Evolutionary conservation across 2,888 invertebrate genomes (phyloP).

Genomic region (Chalcosyrphus nemorum): DNA sequence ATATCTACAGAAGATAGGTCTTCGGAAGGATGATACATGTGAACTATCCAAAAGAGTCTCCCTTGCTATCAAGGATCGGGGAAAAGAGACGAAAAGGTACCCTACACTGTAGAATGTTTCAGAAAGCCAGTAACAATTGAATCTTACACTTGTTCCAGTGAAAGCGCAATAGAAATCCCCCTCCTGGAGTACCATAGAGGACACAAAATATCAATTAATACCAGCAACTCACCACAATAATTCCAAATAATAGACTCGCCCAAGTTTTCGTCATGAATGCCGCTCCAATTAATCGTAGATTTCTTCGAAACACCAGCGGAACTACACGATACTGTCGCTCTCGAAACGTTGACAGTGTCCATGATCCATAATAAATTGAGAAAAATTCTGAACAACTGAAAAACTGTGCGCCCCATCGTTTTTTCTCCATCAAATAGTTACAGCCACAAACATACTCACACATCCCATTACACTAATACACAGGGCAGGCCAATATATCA

Average conservation of each 20-base stretch:
- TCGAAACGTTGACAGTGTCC: slow-evolving; percentile 73
- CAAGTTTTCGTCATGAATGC: slow-evolving; percentile 75
- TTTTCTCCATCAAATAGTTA: not conserved
- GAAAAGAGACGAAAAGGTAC: too few species aligned
- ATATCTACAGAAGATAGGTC: too few species aligned
- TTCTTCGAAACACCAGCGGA: slow-evolving; percentile 74
- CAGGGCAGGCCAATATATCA: slow-evolving; percentile 76
- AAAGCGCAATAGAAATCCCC: too few species aligned
- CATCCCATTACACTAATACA: slow-evolving; percentile 74
- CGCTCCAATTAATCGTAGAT: slow-evolving; percentile 75
- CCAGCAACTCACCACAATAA: slow-evolving; percentile 62
- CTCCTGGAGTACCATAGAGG: too few species aligned
- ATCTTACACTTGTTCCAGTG: too few species aligned
- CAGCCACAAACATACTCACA: slow-evolving; percentile 73
- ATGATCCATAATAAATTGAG: slow-evolving; percentile 40
- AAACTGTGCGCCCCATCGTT: slow-evolving; percentile 63
- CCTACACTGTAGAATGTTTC: too few species aligned
- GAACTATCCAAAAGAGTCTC: too few species aligned
- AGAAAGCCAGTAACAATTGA: too few species aligned
- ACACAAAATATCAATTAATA: too few species aligned
- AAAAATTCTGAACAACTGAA: slow-evolving; percentile 72
- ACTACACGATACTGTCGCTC: slow-evolving; percentile 74
- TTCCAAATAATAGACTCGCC: slow-evolving; percentile 61
- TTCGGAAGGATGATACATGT: too few species aligned
- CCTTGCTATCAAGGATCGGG: too few species aligned